Evolutionary conservation across 2,888 invertebrate species (phyloP), one percentile per base, ranked within the genome.

Genomic region (Unio delphinus): DNA sequence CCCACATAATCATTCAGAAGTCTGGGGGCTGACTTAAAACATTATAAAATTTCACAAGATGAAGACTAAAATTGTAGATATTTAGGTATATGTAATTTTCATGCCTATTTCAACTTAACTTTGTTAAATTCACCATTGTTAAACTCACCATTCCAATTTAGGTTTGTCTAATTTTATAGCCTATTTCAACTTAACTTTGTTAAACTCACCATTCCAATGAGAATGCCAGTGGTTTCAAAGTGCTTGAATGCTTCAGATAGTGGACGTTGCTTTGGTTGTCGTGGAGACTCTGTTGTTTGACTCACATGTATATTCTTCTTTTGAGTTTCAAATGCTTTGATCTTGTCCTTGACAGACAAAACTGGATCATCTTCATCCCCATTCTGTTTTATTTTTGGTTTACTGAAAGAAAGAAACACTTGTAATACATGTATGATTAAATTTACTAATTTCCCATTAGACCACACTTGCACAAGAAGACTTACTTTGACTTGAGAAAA

Each of bases 301-400:
- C 55, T 15, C 20, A 68, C 64, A 26, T 60, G 45, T 55, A 66
- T 62, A 58, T 61, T 66, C n/a, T 70, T 72, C 23, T 67, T 70
- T 60, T 45, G 65, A 45, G 15, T 64, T 64, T 84, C 81, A 64
- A 84, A 76, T n/a, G 83, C 84, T 70, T 80, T 79, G 56, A 83
- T 81, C 71, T 79, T 81, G 64, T 79, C 80, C 60, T 75, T 80
- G 11, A 82, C 76, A 20, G 80, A 78, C 15, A 73, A 30, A 54
- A 61, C 56, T 7, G 68, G 57, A 61, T 73, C 78, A 67, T 77
- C 77, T 55, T 70, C 69, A 34, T 76, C 78, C 55, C 72, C 68
- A 55, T 73, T 45, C 45, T 45, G 45, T 45, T 45, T 45, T 45
- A 45, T 45, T 45, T 45, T 8, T 26, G 55, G 28, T 7, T 15